These are phyloP conservation scores for Platichthys flesus DNA, from an alignment of 2,113 vertebrate genomes.

Conservation along the genomic window DNA sequence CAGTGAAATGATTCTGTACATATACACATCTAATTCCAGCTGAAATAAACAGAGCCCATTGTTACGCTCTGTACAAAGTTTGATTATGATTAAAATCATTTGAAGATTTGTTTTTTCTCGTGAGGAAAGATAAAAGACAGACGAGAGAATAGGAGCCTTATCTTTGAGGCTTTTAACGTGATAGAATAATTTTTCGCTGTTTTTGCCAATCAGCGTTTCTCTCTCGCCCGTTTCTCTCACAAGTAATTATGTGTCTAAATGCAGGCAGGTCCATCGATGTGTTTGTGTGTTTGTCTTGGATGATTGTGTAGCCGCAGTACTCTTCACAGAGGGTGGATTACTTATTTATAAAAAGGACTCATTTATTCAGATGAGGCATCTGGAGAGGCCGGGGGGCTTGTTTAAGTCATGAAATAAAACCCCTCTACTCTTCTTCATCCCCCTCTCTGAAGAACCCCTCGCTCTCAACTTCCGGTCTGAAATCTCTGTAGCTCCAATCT, in stretches of 20 bases:
- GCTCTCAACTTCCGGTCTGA: not conserved
- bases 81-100: not conserved
- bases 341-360: constrained; percentile 80
- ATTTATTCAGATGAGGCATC: constrained; percentile 75
- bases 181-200: constrained; percentile 27
- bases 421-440: constrained; percentile 4
- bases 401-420: constrained; percentile 65
- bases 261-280: constrained; percentile 14
- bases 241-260: constrained; percentile 20
- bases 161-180: constrained; percentile 1
- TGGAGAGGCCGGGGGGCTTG: constrained; percentile 63
- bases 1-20: too few relatives aligned
- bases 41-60: not conserved
- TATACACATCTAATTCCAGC: not conserved
- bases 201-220: constrained; percentile 1
- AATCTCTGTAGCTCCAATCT: constrained; percentile 6
- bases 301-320: constrained; percentile 44
- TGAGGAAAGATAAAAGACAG: not conserved
- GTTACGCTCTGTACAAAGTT: not conserved
- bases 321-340: constrained; percentile 70
- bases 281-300: constrained; percentile 45
- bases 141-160: not conserved
- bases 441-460: constrained; percentile 37
- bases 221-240: not conserved
- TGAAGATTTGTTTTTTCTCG: not conserved